These are phyloP conservation scores for Heterochromis multidens DNA, from an alignment of 2,113 vertebrate genomes.

Conservation along the genomic window DNA sequence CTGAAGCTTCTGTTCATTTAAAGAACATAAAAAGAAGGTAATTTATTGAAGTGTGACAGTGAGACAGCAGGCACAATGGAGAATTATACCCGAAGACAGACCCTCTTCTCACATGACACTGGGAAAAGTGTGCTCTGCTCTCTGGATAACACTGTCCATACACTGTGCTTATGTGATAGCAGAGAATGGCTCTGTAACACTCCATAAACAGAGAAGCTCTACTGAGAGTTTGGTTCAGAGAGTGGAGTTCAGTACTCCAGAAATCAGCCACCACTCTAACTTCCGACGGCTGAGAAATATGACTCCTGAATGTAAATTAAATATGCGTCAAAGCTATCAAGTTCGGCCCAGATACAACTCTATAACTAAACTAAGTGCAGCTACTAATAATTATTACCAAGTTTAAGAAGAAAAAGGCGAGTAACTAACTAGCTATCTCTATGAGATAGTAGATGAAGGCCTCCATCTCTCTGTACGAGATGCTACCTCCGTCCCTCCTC, in stretches of 20 bases:
- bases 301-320: conserved; percentile 49
- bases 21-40: background rate
- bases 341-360: background rate
- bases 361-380: too few species aligned
- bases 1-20: background rate
- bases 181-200: background rate
- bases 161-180: background rate
- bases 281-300: background rate
- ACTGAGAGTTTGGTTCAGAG: background rate
- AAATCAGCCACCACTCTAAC: background rate
- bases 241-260: background rate
- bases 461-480: conserved; percentile 12
- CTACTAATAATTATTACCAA: fast-evolving
- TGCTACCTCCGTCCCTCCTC: conserved; percentile 39
- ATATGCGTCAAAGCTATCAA: conserved; percentile 31
- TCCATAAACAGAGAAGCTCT: background rate
- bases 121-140: background rate
- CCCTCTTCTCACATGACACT: conserved; percentile 35
- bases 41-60: background rate
- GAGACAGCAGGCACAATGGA: background rate
- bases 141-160: background rate
- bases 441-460: background rate
- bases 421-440: background rate
- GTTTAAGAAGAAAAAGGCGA: background rate
- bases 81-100: background rate